Base-by-base conservation (phyloP, 2,797 vertebrate species). In the Leucoraja ocellata region DNA sequence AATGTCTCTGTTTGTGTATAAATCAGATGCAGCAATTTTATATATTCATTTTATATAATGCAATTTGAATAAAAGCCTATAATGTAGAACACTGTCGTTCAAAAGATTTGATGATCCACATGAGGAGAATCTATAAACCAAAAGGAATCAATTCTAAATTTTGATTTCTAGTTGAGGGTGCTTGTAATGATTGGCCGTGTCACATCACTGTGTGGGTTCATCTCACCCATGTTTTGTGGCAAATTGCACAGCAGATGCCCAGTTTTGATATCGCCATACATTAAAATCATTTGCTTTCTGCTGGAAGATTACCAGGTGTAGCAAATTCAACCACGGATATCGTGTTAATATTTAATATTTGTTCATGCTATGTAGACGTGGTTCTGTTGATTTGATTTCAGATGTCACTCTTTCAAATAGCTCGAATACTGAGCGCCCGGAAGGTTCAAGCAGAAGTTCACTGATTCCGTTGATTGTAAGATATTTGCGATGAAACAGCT, bases 401-500 rank as follows among this genome's bases (percentile, higher is more conserved):
- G n/a, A 68, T 84, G 58, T 58, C 58, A 65, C 61, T 88, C 54
- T 92, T 92, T 46, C 39, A 92, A 58, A 76, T 46, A 28, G 54
- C 25, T 76, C 28, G 25, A 58, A 76, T 92, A 74, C 32, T 76
- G 90, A 76, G 18, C 46, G 36, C 71, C 58, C 71, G 76, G 71
- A 76, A 88, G 90, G 39, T 92, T 92, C 68, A 74, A 76, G 7
- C 71, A 76, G 71, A 39, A 92, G 90, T 92, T 73, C 90, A 46
- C 68, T 92, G 90, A 92, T 74, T 92, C 90, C 76, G 90, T 76
- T 92, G 90, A 92, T 54, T 91, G 65, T 92, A 32, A 58, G 90
- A 92, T 58, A 76, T 92, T 92, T 92, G 90, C 39, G 25, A 54
- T 92, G 90, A 54, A 92, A 92, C 90, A 92, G 90, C 90, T 92